phyloP scores from a whole-genome alignment of 2,888 invertebrate species.

The Oegoconia quadripuncta region DNA sequence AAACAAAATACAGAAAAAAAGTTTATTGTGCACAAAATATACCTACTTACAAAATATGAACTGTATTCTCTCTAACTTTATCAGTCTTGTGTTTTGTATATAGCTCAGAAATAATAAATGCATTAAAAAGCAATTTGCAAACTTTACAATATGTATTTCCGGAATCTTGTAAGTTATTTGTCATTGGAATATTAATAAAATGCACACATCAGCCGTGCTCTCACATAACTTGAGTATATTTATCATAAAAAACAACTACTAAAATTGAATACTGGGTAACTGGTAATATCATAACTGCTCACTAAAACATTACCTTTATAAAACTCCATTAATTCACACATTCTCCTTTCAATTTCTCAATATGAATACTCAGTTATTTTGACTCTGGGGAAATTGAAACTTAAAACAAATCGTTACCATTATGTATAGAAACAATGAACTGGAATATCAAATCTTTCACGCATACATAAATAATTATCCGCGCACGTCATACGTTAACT shows the following conservation, averaged over 20 bases:
- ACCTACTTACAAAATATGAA: conserved; percentile 65
- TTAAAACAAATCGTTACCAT: too few species aligned
- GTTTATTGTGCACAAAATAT: conserved; percentile 76
- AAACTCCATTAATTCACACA: too few species aligned
- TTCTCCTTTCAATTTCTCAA: too few species aligned
- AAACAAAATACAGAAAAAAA: conserved; percentile 44
- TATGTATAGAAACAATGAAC: too few species aligned
- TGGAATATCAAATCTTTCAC: too few species aligned
- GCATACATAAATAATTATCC: too few species aligned
- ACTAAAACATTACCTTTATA: too few species aligned
- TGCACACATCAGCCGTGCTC: conserved; percentile 39
- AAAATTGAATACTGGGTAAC: background rate
- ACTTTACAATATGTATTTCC: conserved; percentile 29
- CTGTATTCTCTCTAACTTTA: conserved; percentile 57
- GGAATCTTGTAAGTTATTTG: conserved; percentile 22
- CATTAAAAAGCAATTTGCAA: conserved; percentile 61
- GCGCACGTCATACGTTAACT: too few species aligned
- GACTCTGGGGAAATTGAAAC: too few species aligned
- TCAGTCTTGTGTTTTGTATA: conserved; percentile 79
- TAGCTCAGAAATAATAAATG: conserved; percentile 71
- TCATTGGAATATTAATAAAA: conserved; percentile 25
- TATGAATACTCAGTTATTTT: too few species aligned
- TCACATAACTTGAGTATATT: conserved; percentile 56
- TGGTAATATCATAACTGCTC: too few species aligned
- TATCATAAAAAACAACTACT: background rate